phyloP scores from a whole-genome alignment of 1,140 invertebrate genomes.

The Psix sp. region DNA sequence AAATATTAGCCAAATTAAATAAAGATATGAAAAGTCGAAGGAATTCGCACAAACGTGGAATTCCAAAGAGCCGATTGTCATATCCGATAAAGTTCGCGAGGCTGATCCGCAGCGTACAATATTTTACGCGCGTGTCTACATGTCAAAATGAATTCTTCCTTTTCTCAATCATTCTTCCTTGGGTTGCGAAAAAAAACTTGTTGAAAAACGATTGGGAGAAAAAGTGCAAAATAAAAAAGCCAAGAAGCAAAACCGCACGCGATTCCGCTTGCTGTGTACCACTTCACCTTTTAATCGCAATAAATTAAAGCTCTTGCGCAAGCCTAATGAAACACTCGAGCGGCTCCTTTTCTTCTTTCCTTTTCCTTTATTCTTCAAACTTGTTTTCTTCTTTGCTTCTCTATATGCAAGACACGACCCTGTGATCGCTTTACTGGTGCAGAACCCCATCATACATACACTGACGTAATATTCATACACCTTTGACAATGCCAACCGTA shows the following conservation, averaged over 20 bases:
- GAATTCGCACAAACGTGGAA: no score
- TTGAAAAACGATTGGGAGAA: conserved; percentile 14
- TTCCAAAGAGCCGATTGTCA: no score
- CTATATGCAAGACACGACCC: conserved; percentile 39
- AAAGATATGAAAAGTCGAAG: no score
- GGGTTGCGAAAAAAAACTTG: conserved; percentile 27
- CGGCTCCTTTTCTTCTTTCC: conserved; percentile 55
- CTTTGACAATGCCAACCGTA: conserved; percentile 35
- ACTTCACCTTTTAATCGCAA: conserved; percentile 59
- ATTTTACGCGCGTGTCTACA: conserved; percentile 17
- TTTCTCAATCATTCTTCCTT: conserved; percentile 30
- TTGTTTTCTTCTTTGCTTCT: conserved; percentile 45
- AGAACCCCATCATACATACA: conserved; percentile 35
- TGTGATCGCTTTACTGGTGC: conserved; percentile 48
- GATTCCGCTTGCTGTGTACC: conserved; percentile 51
- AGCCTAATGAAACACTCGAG: conserved; percentile 56
- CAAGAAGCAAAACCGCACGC: conserved; percentile 36
- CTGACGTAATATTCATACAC: conserved; percentile 52
- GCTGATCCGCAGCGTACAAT: conserved; percentile 4
- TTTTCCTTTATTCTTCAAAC: conserved; percentile 52
- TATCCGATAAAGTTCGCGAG: conserved; percentile 9
- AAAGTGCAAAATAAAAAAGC: conserved; percentile 15
- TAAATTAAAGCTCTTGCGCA: conserved; percentile 58
- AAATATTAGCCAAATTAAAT: no score
- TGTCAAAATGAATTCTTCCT: conserved; percentile 17